Evolutionary conservation across 2,888 invertebrate genomes (phyloP), one percentile per base, ranked within the genome.

Genomic region (Leptarthrus brevirostris): DNA sequence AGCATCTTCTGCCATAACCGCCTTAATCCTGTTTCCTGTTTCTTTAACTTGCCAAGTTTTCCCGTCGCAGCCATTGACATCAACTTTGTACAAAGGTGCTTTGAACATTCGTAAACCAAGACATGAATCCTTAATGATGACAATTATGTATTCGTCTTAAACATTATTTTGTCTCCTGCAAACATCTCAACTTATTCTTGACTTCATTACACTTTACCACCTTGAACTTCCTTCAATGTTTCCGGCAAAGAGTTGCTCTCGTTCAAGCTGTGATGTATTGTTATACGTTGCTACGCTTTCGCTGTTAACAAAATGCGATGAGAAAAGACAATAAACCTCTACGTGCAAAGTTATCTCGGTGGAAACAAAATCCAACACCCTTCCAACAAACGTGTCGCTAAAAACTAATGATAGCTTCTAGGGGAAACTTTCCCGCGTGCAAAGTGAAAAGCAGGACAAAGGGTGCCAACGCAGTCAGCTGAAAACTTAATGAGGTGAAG

Each of bases 91-190:
- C 18, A 20, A 20, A 54, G 53, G 70, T 34, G 22, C 56, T 66
- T 54, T 47, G 61, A 53, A 22, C 30, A 49, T 20, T 64, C 75
- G 72, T 75, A 74, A 75, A 75, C 75, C 74, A 75, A 66, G 72
- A 75, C 74, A 75, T 75, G 75, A 74, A 75, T 75, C 66, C 74
- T 71, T 72, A 74, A 74, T 74, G 75, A 74, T 36, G 66, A 75
- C 74, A 75, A 75, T 75, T 74, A 74, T 75, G 75, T 66, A 66
- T 75, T 75, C 34, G 30, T 20, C 69, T 52, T 30, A 34, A 34
- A 49, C 36, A 69, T 52, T 69, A 69, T 14, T 18, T 20, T 10
- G 69, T 30, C 34, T 22, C 52, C 69, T 52, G 52, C 26, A 34
- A 52, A 52, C 26, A 18, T 69, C 30, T 16, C 30, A 12, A 52